Evolutionary conservation across 64 coral and sea anemone species (phyloP).

Genomic region (Platygyra sinensis): DNA sequence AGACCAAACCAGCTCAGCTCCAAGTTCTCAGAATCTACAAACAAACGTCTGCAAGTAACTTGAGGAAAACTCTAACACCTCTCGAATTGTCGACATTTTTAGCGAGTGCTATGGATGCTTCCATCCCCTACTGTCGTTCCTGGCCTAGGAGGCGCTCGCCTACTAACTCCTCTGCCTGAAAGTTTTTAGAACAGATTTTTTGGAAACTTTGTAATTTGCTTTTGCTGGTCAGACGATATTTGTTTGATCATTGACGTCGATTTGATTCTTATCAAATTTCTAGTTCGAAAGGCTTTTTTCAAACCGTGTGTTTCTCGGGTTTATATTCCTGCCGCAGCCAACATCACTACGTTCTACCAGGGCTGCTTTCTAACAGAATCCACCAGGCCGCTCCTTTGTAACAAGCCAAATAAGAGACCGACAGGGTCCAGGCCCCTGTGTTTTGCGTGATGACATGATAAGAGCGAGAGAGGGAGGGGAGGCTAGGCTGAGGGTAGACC

Average conservation of each 20-base stretch:
- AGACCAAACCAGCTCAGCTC: conserved; percentile 93
- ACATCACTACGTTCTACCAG: conserved; percentile 1
- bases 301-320: conserved; percentile 83
- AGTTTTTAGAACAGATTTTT: conserved; percentile 52
- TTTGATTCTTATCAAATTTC: conserved; percentile 58
- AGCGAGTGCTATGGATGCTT: conserved; percentile 90
- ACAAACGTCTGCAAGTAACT: conserved; percentile 35
- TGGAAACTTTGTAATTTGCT: background rate
- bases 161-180: too few relatives aligned
- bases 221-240: background rate
- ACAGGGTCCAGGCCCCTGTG: too few relatives aligned
- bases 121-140: conserved; percentile 97
- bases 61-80: conserved; percentile 47
- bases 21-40: conserved; percentile 79
- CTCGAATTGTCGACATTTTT: conserved; percentile 94
- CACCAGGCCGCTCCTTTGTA: background rate
- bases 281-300: conserved; percentile 84
- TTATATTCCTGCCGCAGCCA: conserved; percentile 96
- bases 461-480: too few relatives aligned
- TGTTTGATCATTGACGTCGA: background rate
- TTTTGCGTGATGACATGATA: too few relatives aligned
- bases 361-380: background rate
- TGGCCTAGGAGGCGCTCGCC: too few relatives aligned
- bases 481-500: too few relatives aligned
- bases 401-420: too few relatives aligned